phyloP scores from a whole-genome alignment of 2,797 vertebrate species.

The Passerculus sandwichensis region DNA sequence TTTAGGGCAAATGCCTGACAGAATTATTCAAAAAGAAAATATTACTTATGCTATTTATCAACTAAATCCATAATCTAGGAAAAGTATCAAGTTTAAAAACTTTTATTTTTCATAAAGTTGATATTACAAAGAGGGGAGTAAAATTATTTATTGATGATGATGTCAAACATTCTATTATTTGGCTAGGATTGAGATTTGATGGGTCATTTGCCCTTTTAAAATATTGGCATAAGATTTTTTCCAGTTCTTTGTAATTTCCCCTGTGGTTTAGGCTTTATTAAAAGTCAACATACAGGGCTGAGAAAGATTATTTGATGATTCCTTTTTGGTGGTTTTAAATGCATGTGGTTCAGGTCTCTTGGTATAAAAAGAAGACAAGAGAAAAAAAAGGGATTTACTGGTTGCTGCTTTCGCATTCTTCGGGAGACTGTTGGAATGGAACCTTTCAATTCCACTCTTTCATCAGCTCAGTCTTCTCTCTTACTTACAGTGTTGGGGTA shows the following conservation, averaged over 20 bases:
- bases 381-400: not conserved
- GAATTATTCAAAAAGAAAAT: not conserved
- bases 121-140: not conserved
- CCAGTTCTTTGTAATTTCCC: slow-evolving; percentile 12
- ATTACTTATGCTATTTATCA: not conserved
- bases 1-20: not conserved
- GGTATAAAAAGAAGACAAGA: not conserved
- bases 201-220: slow-evolving; percentile 21
- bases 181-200: not conserved
- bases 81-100: not conserved
- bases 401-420: not conserved
- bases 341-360: not conserved
- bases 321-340: not conserved
- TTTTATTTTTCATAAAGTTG: not conserved
- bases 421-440: not conserved
- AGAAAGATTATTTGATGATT: slow-evolving; percentile 2
- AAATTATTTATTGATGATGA: slow-evolving; percentile 23
- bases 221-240: not conserved
- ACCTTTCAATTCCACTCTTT: not conserved
- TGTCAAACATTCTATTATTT: slow-evolving; percentile 19
- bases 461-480: not conserved
- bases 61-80: not conserved
- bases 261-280: slow-evolving; percentile 20
- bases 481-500: not conserved
- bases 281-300: not conserved